Percentiles rank a stretch among this genome's conserved stretches.
Conservation (phyloP, 2,888 invertebrate species). For the Andrena fulva region DNA sequence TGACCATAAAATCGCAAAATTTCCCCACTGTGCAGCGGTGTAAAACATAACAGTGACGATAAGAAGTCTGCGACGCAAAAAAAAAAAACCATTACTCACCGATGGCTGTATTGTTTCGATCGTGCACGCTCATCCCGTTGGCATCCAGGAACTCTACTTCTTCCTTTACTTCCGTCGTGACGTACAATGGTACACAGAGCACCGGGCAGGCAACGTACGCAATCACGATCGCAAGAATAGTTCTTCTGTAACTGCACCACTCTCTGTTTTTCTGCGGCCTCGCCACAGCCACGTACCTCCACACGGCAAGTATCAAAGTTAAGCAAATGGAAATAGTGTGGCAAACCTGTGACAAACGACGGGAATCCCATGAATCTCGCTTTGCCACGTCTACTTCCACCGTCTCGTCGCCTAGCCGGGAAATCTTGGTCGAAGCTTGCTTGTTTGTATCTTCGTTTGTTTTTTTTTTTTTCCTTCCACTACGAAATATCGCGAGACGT, state of each 20-base stretch:
- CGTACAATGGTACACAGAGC: constrained; percentile 93
- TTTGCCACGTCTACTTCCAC: background rate
- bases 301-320: constrained; percentile 96
- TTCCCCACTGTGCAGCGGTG: no score
- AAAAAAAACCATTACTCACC: constrained; percentile 24
- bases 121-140: constrained; percentile 80
- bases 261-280: constrained; percentile 92
- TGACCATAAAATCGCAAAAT: no score
- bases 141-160: constrained; percentile 78
- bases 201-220: constrained; percentile 94
- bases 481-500: no score
- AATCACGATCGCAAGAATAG: constrained; percentile 87
- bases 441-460: background rate
- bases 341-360: constrained; percentile 91
- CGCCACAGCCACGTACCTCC: constrained; percentile 95
- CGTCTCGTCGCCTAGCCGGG: background rate
- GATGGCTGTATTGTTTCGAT: constrained; percentile 4
- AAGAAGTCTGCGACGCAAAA: background rate
- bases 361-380: background rate
- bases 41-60: background rate
- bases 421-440: background rate
- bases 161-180: constrained; percentile 90
- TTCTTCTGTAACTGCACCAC: constrained; percentile 93
- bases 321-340: constrained; percentile 97
- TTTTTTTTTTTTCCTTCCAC: background rate